phyloP scores from a whole-genome alignment of 2,888 invertebrate species.

The Campopleginae sp. region DNA sequence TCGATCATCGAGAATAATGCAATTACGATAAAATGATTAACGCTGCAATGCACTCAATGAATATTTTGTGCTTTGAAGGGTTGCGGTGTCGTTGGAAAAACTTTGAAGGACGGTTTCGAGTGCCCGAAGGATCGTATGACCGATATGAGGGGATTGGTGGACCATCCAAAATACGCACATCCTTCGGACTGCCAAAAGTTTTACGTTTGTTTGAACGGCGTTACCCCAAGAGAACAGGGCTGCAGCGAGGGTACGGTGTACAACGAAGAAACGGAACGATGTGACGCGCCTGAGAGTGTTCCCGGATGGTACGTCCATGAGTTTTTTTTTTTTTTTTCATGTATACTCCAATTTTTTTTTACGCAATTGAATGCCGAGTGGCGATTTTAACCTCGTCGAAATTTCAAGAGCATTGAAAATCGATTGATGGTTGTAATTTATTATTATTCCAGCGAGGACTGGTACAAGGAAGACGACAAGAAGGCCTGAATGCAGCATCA shows the following conservation, averaged over 20 bases:
- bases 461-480: slow-evolving; percentile 93
- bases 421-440: slow-evolving; percentile 58
- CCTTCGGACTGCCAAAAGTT: slow-evolving; percentile 95
- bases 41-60: neutral
- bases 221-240: slow-evolving; percentile 94
- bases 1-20: too few species aligned
- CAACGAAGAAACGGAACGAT: slow-evolving; percentile 93
- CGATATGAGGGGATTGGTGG: slow-evolving; percentile 89
- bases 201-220: slow-evolving; percentile 94
- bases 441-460: slow-evolving; percentile 89
- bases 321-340: neutral
- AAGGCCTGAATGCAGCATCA: slow-evolving; percentile 75
- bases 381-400: neutral
- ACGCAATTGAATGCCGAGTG: neutral
- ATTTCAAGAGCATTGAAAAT: slow-evolving; percentile 32
- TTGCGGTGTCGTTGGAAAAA: slow-evolving; percentile 83
- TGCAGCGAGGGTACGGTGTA: slow-evolving; percentile 96
- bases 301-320: slow-evolving; percentile 90
- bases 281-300: slow-evolving; percentile 96
- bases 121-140: slow-evolving; percentile 90
- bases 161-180: slow-evolving; percentile 94
- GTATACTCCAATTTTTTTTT: neutral
- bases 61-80: slow-evolving; percentile 69
- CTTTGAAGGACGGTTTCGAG: slow-evolving; percentile 92
- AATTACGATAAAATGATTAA: too few species aligned